phyloP scores from a whole-genome alignment of 2,113 vertebrate species.

The Oryzias melastigma region DNA sequence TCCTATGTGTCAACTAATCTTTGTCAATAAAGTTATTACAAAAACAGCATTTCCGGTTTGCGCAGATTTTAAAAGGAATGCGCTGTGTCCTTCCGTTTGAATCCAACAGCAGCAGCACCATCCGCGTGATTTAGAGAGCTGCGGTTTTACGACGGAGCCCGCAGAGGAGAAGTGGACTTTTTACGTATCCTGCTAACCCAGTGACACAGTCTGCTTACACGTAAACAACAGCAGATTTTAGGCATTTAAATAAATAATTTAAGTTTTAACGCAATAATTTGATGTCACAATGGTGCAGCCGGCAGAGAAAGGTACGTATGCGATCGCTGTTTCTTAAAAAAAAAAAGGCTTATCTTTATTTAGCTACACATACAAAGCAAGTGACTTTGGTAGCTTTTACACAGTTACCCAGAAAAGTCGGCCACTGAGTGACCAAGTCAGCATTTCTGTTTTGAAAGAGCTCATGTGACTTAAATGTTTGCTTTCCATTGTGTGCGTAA shows the following conservation, averaged over 20 bases:
- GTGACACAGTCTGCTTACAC: neutral
- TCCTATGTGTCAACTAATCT: no score
- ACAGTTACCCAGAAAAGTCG: conserved; percentile 4
- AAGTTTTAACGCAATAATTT: neutral
- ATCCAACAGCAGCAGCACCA: rapidly evolving
- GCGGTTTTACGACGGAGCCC: neutral
- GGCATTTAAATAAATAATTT: neutral
- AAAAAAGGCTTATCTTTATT: no score
- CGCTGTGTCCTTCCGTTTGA: neutral
- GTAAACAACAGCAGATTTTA: conserved; percentile 41
- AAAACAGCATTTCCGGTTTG: neutral
- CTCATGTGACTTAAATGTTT: conserved; percentile 13
- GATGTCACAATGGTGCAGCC: conserved; percentile 52
- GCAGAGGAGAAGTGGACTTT: neutral
- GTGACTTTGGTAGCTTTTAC: neutral
- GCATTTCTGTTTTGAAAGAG: conserved; percentile 15
- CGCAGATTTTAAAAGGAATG: conserved; percentile 4
- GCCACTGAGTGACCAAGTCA: conserved; percentile 20
- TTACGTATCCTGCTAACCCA: neutral
- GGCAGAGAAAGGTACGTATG: conserved; percentile 63
- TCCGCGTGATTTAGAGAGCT: conserved; percentile 15
- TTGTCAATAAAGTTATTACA: conserved; percentile 25
- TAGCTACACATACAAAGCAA: no score
- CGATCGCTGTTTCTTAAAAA: neutral
- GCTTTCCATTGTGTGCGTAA: no score